A percentile compares a stretch with the other conserved stretches of the same genome.
Evolutionary conservation across 2,797 vertebrate genomes (phyloP).

Genomic region (Taeniopygia guttata): DNA sequence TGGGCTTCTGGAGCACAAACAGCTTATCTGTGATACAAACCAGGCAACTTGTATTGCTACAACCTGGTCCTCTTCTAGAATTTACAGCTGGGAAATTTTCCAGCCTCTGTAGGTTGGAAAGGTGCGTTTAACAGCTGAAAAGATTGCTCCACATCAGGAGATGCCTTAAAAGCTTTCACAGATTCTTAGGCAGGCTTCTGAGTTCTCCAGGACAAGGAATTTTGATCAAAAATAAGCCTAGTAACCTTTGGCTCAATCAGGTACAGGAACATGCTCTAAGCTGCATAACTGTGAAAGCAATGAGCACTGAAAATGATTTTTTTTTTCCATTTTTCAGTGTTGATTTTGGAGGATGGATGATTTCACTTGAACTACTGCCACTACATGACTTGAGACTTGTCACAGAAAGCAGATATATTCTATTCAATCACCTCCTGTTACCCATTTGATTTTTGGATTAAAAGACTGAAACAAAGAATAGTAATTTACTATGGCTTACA

Average conservation of each 20-base stretch:
- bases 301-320: background rate
- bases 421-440: background rate
- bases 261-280: background rate
- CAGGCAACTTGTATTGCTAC: background rate
- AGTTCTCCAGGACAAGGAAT: background rate
- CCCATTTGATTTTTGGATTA: background rate
- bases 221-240: background rate
- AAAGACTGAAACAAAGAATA: conserved; percentile 25
- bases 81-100: background rate
- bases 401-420: background rate
- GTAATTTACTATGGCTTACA: background rate
- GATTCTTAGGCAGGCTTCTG: background rate
- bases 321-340: background rate
- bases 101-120: background rate
- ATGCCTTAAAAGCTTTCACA: background rate
- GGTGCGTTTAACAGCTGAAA: background rate
- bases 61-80: background rate
- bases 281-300: background rate
- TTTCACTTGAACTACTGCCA: background rate
- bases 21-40: background rate
- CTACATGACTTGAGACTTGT: background rate
- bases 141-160: background rate
- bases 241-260: background rate
- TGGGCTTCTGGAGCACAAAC: background rate
- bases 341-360: background rate